These are phyloP conservation scores for Temnothorax nylanderi DNA, from an alignment of 1,140 invertebrate genomes.

Conservation along the genomic window DNA sequence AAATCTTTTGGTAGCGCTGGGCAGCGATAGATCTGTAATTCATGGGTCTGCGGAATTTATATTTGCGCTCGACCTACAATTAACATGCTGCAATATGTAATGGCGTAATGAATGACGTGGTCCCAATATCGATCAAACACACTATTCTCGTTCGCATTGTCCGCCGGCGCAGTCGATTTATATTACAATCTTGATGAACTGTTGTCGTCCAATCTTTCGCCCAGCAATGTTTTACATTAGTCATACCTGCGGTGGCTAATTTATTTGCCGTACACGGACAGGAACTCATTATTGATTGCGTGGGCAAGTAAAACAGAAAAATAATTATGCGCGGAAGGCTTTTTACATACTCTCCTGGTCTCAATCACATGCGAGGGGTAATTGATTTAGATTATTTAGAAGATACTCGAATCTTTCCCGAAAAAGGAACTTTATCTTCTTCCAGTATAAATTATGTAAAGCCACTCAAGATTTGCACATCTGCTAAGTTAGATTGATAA, in stretches of 20 bases:
- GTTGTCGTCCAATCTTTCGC: slow-evolving; percentile 60
- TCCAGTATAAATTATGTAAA: neutral
- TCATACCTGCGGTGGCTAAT: neutral
- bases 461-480: neutral
- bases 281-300: slow-evolving; percentile 1
- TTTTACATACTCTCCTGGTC: slow-evolving; percentile 59
- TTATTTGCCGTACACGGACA: neutral
- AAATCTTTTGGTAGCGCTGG: neutral
- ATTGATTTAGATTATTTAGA: neutral
- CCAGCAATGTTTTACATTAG: slow-evolving; percentile 22
- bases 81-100: slow-evolving; percentile 26
- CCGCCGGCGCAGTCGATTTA: slow-evolving; percentile 23
- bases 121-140: slow-evolving; percentile 52
- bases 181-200: slow-evolving; percentile 61
- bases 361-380: neutral
- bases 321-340: slow-evolving; percentile 24
- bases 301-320: slow-evolving; percentile 9
- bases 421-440: neutral
- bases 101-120: slow-evolving; percentile 24
- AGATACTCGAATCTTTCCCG: neutral
- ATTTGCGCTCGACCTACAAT: slow-evolving; percentile 24
- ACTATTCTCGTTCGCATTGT: slow-evolving; percentile 29
- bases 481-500: neutral
- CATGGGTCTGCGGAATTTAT: slow-evolving; percentile 24
- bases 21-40: slow-evolving; percentile 15